Evolutionary conservation across 2,888 invertebrate species (phyloP).

Genomic region (Chelonus formosanus): DNA sequence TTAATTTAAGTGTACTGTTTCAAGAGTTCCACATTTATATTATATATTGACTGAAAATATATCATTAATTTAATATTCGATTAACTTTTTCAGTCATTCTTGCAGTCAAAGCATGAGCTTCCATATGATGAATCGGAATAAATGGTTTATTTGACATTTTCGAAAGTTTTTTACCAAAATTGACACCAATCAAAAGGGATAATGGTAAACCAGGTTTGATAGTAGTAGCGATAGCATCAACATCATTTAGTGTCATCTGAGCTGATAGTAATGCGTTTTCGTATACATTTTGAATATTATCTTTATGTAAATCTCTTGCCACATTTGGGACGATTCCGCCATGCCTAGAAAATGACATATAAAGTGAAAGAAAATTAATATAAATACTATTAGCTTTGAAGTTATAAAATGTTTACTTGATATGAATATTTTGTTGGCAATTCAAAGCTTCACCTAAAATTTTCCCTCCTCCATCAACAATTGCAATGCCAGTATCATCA

Average conservation of each 20-base stretch:
- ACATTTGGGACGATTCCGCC: slow-evolving; percentile 92
- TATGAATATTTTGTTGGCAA: slow-evolving; percentile 82
- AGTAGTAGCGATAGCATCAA: slow-evolving; percentile 92
- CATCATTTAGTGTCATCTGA: slow-evolving; percentile 69
- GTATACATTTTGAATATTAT: slow-evolving; percentile 80
- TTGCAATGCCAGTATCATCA: slow-evolving; percentile 94
- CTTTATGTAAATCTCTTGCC: slow-evolving; percentile 82
- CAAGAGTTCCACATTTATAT: slow-evolving; percentile 11
- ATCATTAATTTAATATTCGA: background rate
- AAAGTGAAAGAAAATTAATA: background rate
- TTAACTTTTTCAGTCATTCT: slow-evolving; percentile 75
- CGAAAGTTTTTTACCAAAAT: slow-evolving; percentile 82
- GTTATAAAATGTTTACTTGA: slow-evolving; percentile 68
- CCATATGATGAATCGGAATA: slow-evolving; percentile 98
- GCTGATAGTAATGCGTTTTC: slow-evolving; percentile 73
- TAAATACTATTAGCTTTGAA: too few relatives aligned
- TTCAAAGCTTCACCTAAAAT: slow-evolving; percentile 82
- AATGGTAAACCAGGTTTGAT: slow-evolving; percentile 84
- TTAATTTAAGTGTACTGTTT: background rate
- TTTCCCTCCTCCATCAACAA: slow-evolving; percentile 77
- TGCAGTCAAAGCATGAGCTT: slow-evolving; percentile 93
- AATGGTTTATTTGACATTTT: slow-evolving; percentile 77
- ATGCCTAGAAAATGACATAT: slow-evolving; percentile 66
- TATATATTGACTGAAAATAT: background rate
- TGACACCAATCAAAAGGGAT: slow-evolving; percentile 82